Conservation (phyloP, 1,140 invertebrate genomes). For the Phenacoccus solenopsis region DNA sequence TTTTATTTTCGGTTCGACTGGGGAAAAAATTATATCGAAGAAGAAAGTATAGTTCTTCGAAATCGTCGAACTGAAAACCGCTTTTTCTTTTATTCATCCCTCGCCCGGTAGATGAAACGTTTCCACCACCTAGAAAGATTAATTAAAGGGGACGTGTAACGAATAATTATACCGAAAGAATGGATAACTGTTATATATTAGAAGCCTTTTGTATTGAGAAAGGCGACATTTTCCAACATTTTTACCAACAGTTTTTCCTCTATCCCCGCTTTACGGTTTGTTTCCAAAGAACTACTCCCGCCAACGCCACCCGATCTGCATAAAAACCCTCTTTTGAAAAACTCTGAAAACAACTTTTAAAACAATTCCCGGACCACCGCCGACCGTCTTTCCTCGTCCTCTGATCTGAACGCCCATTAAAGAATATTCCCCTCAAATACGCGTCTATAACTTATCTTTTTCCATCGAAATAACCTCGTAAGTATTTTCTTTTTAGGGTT, state of each 20-base stretch:
- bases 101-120: background rate
- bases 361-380: conserved; percentile 21
- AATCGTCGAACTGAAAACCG: conserved; percentile 13
- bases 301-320: background rate
- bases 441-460: conserved; percentile 18
- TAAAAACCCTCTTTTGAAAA: conserved; percentile 10
- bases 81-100: conserved; percentile 10
- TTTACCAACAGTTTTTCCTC: conserved; percentile 21
- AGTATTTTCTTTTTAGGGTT: conserved; percentile 10
- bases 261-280: background rate
- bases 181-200: conserved; percentile 8
- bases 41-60: background rate
- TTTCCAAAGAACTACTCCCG: background rate
- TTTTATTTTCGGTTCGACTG: no score
- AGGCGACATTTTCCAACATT: conserved; percentile 23
- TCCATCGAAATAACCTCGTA: conserved; percentile 11
- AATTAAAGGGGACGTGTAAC: conserved; percentile 23
- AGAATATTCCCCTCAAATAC: conserved; percentile 10
- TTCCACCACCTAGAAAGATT: conserved; percentile 18
- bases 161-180: conserved; percentile 21
- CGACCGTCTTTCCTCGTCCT: conserved; percentile 14
- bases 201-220: conserved; percentile 21
- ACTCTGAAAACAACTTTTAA: conserved; percentile 23
- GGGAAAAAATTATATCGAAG: background rate
- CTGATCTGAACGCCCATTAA: conserved; percentile 15